Evolutionary conservation across 2,113 vertebrate genomes (phyloP).

Genomic region (Antidorcas marsupialis): DNA sequence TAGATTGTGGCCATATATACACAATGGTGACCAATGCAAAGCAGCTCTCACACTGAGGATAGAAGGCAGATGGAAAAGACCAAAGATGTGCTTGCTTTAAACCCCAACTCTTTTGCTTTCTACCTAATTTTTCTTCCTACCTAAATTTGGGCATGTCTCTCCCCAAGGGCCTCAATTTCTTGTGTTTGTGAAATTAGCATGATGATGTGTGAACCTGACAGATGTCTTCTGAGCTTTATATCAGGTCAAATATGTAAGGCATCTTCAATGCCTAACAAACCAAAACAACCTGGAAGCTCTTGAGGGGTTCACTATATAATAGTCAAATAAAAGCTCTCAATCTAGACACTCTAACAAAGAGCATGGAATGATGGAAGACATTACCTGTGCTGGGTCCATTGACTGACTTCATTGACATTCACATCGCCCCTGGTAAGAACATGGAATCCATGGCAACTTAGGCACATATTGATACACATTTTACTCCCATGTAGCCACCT

Average conservation of each 20-base stretch:
- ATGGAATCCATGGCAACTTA: fast-evolving
- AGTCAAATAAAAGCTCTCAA: neutral
- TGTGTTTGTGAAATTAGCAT: neutral
- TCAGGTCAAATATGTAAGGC: neutral
- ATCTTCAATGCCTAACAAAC: neutral
- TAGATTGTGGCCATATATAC: neutral
- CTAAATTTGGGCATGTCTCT: neutral
- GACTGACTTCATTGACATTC: neutral
- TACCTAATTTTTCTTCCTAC: neutral
- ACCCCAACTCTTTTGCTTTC: neutral
- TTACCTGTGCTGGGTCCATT: neutral
- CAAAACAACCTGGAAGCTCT: neutral
- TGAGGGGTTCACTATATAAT: neutral
- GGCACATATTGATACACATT: too few relatives aligned
- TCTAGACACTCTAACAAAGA: too few relatives aligned
- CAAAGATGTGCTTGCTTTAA: neutral
- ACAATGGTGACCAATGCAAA: fast-evolving
- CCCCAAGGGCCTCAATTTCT: neutral
- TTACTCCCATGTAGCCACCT: fast-evolving
- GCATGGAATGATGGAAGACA: neutral
- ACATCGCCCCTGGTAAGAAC: fast-evolving
- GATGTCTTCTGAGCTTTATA: neutral
- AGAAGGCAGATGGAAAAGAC: neutral
- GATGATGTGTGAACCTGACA: neutral
- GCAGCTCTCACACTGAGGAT: fast-evolving